Base-by-base conservation (phyloP, 2,888 invertebrate genomes). In the Philaethria dido region DNA sequence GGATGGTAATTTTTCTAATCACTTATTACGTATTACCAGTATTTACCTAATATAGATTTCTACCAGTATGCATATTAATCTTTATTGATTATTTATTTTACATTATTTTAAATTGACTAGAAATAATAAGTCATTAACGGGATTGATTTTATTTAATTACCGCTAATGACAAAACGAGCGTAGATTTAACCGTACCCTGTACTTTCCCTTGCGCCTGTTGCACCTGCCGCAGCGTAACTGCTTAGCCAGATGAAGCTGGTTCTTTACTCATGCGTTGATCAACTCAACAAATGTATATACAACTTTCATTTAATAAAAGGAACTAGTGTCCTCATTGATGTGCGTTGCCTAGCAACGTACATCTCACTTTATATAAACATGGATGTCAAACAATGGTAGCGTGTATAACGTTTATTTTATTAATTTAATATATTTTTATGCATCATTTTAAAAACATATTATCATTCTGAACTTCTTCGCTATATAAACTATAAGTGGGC, bases 151-250 rank as follows among this genome's bases (percentile, higher is more conserved):
- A 89, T 89, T 90, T 89, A 89, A 89, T 90, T 90, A 91, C 90
- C 91, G 86, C 71, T 76, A 80, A 87, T 88, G 89, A 89, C 89
- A 91, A 89, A 88, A 87, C 88, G 86, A 88, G 86, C 87, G 87
- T 88, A 81, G 83, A 84, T 81, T 76, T 80, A 77, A 85, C 86
- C 89, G 85, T 89, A 80, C 89, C 89, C 88, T 84, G 82, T 82
- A 89, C 92, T 92, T 92, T 92, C 90, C 88, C 88, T 63, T 82
- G 81, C 77, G 77, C 77, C 68, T 66, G 73, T 64, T 72, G 73
- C 75, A 75, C 76, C 74, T 76, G 75, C 72, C 66, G 55, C 42
- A 16, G 52, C 39, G 29, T 39, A 54, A 80, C 83, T 79, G 79
- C 81, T 81, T 79, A 82, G 78, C 75, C 82, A 84, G 84, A 82